Percentiles rank a stretch among this genome's conserved stretches.
These are phyloP conservation scores for Hiodon tergisus DNA, from an alignment of 2,113 vertebrate species.

Conservation along the genomic window DNA sequence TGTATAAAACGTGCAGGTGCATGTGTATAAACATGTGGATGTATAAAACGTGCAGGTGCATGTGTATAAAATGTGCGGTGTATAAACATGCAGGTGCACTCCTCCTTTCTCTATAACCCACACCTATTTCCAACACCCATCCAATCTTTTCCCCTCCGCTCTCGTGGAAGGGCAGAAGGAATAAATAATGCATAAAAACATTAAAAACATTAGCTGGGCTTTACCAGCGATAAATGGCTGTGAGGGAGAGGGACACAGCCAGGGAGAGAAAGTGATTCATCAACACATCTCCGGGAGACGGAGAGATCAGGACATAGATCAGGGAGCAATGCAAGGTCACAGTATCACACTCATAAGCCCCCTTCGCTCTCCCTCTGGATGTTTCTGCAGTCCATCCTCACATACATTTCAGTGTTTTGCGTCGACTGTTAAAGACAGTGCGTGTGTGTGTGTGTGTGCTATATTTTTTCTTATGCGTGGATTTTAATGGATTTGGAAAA, in stretches of 20 bases:
- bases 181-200: conserved; percentile 39
- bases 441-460: no score
- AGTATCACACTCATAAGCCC: conserved; percentile 27
- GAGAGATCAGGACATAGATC: conserved; percentile 56
- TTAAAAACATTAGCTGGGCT: conserved; percentile 24
- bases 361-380: background rate
- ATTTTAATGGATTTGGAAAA: no score
- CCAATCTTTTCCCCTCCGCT: background rate
- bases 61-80: no score
- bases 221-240: conserved; percentile 17
- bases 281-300: conserved; percentile 12
- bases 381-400: conserved; percentile 39
- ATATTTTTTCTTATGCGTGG: no score
- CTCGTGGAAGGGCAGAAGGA: conserved; percentile 20
- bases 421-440: conserved; percentile 48
- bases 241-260: background rate
- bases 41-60: no score
- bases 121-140: background rate
- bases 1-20: no score
- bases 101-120: background rate
- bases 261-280: conserved; percentile 3
- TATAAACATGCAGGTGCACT: no score
- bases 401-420: conserved; percentile 58
- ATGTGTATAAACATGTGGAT: no score
- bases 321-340: conserved; percentile 55